phyloP scores from a whole-genome alignment of 2,797 vertebrate genomes.

The Tangara arthus region DNA sequence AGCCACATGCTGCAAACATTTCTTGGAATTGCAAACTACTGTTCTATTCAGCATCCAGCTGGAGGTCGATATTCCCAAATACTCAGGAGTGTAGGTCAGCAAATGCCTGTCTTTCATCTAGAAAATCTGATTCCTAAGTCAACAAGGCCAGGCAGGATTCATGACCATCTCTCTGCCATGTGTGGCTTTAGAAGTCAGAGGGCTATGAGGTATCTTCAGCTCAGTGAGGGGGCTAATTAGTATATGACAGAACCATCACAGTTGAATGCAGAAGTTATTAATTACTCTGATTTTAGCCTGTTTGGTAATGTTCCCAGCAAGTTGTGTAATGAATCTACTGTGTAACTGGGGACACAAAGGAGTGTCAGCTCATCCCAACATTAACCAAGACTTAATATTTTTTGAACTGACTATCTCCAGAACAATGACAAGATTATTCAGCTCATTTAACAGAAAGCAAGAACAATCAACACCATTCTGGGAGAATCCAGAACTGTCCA shows the following conservation, averaged over 20 bases:
- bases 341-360: neutral
- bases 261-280: neutral
- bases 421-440: neutral
- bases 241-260: neutral
- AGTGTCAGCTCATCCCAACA: neutral
- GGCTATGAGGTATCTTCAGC: neutral
- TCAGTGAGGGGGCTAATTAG: neutral
- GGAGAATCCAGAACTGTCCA: neutral
- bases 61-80: conserved; percentile 1
- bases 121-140: conserved; percentile 12
- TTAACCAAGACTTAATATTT: neutral
- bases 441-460: neutral
- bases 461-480: neutral
- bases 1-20: conserved; percentile 13
- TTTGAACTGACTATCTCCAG: neutral
- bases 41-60: conserved; percentile 22
- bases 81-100: neutral
- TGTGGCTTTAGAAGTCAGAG: neutral
- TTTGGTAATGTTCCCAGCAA: neutral
- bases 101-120: conserved; percentile 28
- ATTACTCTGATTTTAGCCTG: neutral
- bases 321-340: neutral
- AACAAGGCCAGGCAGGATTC: neutral
- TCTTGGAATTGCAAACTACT: conserved; percentile 40
- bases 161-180: neutral